Evolutionary conservation across 2,113 vertebrate species (phyloP).

Genomic region (Odontophorus gujanensis): DNA sequence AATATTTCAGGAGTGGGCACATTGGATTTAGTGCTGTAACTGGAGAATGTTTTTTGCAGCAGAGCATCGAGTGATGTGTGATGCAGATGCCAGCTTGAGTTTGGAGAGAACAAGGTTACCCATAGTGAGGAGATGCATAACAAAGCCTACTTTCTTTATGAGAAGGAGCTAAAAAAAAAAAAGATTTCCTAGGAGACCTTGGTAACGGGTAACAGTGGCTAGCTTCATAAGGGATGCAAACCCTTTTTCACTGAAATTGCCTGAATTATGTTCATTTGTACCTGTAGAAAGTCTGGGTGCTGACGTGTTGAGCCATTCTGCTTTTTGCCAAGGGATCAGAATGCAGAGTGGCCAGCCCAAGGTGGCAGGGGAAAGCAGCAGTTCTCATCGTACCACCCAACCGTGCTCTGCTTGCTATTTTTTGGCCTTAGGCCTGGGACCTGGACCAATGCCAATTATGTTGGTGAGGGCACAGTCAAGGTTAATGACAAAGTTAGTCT

Average conservation of each 20-base stretch:
- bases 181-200: neutral
- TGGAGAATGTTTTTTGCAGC: constrained; percentile 42
- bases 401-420: neutral
- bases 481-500: constrained; percentile 57
- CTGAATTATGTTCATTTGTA: neutral
- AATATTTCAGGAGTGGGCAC: constrained; percentile 50
- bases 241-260: neutral
- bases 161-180: neutral
- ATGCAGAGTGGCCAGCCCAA: neutral
- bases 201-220: constrained; percentile 1
- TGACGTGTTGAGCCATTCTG: neutral
- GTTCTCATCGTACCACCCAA: neutral
- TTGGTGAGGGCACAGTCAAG: constrained; percentile 32
- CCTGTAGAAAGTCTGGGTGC: neutral
- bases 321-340: neutral
- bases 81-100: constrained; percentile 57
- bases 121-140: constrained; percentile 17
- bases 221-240: neutral
- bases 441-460: constrained; percentile 45
- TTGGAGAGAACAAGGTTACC: constrained; percentile 51
- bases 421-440: constrained; percentile 30
- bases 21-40: constrained; percentile 31
- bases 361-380: neutral
- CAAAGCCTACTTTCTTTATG: neutral
- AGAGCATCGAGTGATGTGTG: constrained; percentile 16